Evolutionary conservation across 2,113 vertebrate species (phyloP), one percentile per base, ranked within the genome.

Genomic region (Macquaria australasica): DNA sequence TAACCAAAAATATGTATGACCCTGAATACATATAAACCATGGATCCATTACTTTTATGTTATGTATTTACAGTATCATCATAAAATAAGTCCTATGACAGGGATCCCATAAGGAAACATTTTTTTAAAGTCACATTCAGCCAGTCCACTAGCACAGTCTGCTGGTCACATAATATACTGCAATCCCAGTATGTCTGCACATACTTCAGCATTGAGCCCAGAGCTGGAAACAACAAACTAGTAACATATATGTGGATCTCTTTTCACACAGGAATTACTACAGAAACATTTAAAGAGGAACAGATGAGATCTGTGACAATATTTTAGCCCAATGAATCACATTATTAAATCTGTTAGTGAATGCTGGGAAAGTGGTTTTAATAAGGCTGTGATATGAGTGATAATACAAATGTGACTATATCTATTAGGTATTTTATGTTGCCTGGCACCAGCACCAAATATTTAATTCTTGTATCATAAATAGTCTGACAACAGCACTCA

Each of bases 71-170:
- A 88, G 23, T 39, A 31, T 76, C 59, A 87, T 94, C 79, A 83
- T 70, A 88, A 84, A 86, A 85, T 64, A 89, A 75, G 70, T 82
- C 77, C 77, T 71, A 62, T 88, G 69, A 86, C 69, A 80, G 56
- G 68, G 81, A 72, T 56, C 75, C 67, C 58, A 81, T 50, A 73
- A 70, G 77, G 39, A 81, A 78, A 82, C 16, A 37, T 8, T 23
- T 55, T 55, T 48, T 83, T 82, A 2, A 68, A 83, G 72, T 86
- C 73, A 93, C 90, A 93, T 93, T 94, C 92, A 91, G 86, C 63
- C 84, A 89, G 84, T 87, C 89, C 34, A 83, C 78, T 84, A 90
- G 88, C 89, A 89, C 88, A 89, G 63, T 89, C 89, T 93, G 90
- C 84, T 94, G 90, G 89, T 93, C 85, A 89, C 62, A 85, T 60